phyloP scores from a whole-genome alignment of 2,797 vertebrate species.

The Acanthurus leucopareius region DNA sequence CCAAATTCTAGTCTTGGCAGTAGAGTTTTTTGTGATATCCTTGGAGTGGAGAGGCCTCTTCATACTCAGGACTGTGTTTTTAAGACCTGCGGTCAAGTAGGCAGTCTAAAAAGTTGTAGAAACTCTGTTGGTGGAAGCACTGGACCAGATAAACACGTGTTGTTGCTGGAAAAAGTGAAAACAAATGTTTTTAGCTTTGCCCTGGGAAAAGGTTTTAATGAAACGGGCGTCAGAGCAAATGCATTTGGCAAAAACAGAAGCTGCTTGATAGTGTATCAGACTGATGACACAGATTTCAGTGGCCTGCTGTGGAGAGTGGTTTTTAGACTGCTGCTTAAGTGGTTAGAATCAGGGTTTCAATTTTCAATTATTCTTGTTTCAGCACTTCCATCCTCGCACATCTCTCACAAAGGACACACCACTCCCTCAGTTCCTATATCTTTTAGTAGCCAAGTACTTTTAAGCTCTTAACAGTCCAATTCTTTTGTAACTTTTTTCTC shows the following conservation, averaged over 20 bases:
- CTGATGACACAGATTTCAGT: conserved; percentile 31
- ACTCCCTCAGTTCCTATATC: background rate
- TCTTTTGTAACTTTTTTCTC: conserved; percentile 3
- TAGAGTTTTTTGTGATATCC: conserved; percentile 41
- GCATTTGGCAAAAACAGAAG: conserved; percentile 12
- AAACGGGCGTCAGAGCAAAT: background rate
- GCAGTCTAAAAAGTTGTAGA: conserved; percentile 21
- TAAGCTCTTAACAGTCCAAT: conserved; percentile 10
- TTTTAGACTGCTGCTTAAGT: conserved; percentile 57
- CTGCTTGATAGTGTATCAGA: conserved; percentile 5
- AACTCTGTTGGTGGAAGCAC: conserved; percentile 6
- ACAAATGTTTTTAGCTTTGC: conserved; percentile 18
- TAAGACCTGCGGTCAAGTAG: conserved; percentile 19
- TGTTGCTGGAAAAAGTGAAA: conserved; percentile 19
- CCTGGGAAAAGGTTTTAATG: background rate
- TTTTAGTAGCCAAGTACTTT: conserved; percentile 11
- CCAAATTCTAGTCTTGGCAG: conserved; percentile 45
- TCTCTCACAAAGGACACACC: conserved; percentile 16
- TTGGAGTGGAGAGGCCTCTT: conserved; percentile 22
- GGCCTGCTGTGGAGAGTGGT: conserved; percentile 43
- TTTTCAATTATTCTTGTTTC: conserved; percentile 40
- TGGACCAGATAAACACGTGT: conserved; percentile 27
- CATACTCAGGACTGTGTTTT: conserved; percentile 14
- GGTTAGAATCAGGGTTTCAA: conserved; percentile 61
- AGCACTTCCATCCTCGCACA: conserved; percentile 14